Conservation (phyloP, 2,113 vertebrate genomes). For the Eolophus roseicapilla region DNA sequence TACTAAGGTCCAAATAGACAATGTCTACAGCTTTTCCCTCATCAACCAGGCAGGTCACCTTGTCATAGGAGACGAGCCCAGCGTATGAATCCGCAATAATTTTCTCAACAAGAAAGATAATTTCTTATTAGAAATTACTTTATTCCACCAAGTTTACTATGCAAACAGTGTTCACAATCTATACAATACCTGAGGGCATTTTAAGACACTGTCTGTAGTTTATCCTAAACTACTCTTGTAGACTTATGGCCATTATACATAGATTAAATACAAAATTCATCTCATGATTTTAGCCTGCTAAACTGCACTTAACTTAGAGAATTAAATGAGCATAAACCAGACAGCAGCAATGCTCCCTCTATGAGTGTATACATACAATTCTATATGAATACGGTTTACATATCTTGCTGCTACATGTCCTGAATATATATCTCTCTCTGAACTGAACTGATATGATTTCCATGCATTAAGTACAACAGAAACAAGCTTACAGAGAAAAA, state of each 20-base stretch:
- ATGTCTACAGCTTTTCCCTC: background rate
- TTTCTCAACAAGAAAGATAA: background rate
- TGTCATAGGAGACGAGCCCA: background rate
- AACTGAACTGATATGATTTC: background rate
- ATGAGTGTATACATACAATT: background rate
- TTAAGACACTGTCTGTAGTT: background rate
- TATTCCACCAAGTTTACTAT: background rate
- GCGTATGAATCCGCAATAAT: background rate
- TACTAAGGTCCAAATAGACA: background rate
- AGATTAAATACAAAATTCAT: background rate
- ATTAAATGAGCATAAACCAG: background rate
- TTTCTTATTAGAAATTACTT: background rate
- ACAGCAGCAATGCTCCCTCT: background rate
- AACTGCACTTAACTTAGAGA: background rate
- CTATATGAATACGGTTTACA: background rate
- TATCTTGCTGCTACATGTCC: background rate
- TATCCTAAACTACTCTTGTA: background rate
- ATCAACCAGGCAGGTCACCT: background rate
- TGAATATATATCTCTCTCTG: background rate
- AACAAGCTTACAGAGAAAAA: background rate
- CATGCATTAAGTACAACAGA: background rate
- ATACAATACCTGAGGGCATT: no score
- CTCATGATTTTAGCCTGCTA: background rate
- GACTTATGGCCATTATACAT: background rate
- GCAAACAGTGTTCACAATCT: background rate